Conservation (phyloP, 2,113 vertebrate species). For the Oryzias woworae region DNA sequence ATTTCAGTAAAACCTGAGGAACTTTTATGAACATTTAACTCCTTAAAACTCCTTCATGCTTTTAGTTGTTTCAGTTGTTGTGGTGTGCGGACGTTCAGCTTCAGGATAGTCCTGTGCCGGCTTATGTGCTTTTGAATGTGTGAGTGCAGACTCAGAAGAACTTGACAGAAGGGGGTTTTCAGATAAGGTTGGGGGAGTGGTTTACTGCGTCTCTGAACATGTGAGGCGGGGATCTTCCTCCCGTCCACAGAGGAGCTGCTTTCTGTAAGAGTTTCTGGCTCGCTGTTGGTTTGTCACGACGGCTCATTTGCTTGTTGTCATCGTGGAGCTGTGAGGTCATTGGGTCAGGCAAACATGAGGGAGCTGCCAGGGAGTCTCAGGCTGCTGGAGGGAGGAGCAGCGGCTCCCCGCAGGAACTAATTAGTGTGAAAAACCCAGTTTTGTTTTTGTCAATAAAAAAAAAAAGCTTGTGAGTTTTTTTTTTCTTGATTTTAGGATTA, state of each 20-base stretch:
- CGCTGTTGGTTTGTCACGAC: constrained; percentile 25
- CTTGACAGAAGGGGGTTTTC: too few species aligned
- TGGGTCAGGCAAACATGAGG: constrained; percentile 57
- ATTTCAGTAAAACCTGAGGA: too few species aligned
- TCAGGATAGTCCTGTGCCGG: too few species aligned
- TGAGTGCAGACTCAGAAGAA: too few species aligned
- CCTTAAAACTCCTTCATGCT: too few species aligned
- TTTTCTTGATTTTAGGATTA: neutral
- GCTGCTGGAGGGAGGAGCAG: constrained; percentile 6
- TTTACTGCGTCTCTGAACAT: too few species aligned
- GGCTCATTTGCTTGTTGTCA: constrained; percentile 57
- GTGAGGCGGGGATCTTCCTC: neutral
- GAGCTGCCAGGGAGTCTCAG: constrained; percentile 53
- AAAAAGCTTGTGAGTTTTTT: constrained; percentile 29
- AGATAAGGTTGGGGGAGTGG: too few species aligned
- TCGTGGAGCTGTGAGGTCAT: constrained; percentile 49
- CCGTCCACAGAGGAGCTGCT: neutral
- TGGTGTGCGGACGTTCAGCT: too few species aligned
- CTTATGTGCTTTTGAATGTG: too few species aligned
- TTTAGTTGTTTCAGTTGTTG: too few species aligned
- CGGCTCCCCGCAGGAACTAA: constrained; percentile 53
- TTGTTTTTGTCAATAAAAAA: constrained; percentile 20
- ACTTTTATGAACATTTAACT: too few species aligned
- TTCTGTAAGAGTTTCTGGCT: neutral
- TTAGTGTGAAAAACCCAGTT: constrained; percentile 63